Evolutionary conservation across 30 jellyfish, hydroid and myxozoan genomes (phyloP).

Genomic region (Cassiopea andromeda): DNA sequence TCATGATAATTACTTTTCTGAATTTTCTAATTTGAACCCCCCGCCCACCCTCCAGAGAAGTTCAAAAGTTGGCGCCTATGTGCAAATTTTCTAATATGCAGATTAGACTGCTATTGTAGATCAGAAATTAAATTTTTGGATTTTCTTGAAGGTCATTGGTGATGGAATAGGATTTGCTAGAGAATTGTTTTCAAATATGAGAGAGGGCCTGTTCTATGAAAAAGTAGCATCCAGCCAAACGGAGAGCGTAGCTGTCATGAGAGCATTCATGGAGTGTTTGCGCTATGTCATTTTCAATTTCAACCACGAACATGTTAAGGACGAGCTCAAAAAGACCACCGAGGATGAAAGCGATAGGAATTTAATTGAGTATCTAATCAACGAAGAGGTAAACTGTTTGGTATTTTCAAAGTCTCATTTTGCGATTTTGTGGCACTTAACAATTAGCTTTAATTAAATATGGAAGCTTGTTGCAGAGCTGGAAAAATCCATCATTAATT

Average conservation of each 20-base stretch:
- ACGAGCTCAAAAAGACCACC: neutral
- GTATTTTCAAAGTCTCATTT: neutral
- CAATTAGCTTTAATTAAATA: too few species aligned
- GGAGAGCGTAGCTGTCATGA: slow-evolving; percentile 67
- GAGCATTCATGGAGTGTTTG: slow-evolving; percentile 75
- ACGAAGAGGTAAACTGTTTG: slow-evolving; percentile 34
- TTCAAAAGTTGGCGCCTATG: too few species aligned
- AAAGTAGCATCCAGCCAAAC: slow-evolving; percentile 37
- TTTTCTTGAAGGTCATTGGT: slow-evolving; percentile 67
- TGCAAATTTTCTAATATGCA: neutral
- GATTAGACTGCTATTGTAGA: too few species aligned
- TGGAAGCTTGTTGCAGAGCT: too few species aligned
- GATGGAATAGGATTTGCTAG: slow-evolving; percentile 62
- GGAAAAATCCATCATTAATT: too few species aligned
- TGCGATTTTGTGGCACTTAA: too few species aligned
- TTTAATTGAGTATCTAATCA: slow-evolving; percentile 20
- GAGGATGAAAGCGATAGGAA: neutral
- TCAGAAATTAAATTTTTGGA: too few species aligned
- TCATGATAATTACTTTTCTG: too few species aligned
- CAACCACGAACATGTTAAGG: neutral
- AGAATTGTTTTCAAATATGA: slow-evolving; percentile 63
- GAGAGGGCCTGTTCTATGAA: slow-evolving; percentile 59
- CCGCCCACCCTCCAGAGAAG: too few species aligned
- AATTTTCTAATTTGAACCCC: too few species aligned
- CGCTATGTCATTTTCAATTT: slow-evolving; percentile 37